Percentiles rank a stretch among this genome's conserved stretches.
phyloP scores from a whole-genome alignment of 2,113 vertebrate species.

The Glaucidium brasilianum region DNA sequence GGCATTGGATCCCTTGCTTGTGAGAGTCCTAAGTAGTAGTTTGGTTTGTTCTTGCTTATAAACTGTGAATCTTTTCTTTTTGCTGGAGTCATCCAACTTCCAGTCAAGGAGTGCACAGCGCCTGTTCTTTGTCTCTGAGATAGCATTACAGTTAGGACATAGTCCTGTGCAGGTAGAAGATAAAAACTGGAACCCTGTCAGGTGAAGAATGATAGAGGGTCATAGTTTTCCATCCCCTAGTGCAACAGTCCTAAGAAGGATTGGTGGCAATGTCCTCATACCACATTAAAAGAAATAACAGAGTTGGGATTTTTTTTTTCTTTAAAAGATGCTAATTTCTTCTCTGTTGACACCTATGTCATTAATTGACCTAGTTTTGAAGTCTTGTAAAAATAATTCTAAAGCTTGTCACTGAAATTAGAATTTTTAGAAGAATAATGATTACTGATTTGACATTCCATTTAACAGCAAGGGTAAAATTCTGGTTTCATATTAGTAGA shows the following conservation, averaged over 20 bases:
- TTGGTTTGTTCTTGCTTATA: not conserved
- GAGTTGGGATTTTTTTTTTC: not conserved
- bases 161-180: not conserved
- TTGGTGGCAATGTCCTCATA: fast-evolving
- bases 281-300: not conserved
- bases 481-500: not conserved
- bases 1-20: not conserved
- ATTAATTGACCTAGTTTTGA: not conserved
- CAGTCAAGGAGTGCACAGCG: not conserved
- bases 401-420: not conserved
- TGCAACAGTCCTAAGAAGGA: not conserved
- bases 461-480: not conserved
- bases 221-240: not conserved
- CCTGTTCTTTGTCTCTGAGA: not conserved
- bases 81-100: not conserved
- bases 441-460: not conserved
- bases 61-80: not conserved
- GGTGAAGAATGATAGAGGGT: not conserved
- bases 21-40: not conserved
- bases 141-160: not conserved
- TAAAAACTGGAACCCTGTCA: not conserved
- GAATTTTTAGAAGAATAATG: not conserved
- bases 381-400: not conserved
- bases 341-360: not conserved
- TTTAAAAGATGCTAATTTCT: not conserved